Conservation (phyloP, 2,888 invertebrate species). For the Mythimna albipuncta region DNA sequence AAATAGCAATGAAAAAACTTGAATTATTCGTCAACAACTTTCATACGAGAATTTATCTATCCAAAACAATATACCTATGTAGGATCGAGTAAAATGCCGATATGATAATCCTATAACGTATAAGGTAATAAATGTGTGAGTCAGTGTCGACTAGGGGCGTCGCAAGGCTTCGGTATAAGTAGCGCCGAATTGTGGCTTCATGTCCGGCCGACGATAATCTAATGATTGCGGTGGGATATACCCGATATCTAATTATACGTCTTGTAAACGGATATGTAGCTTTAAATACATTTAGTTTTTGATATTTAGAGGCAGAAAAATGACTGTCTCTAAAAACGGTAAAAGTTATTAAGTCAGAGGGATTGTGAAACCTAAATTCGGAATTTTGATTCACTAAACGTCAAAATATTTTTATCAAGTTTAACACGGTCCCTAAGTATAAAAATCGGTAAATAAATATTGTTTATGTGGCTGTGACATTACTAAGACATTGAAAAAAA, state of each 20-base stretch:
- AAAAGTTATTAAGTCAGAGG: neutral
- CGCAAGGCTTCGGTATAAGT: slow-evolving; percentile 85
- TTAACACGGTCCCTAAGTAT: neutral
- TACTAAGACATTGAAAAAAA: neutral
- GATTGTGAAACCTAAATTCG: neutral
- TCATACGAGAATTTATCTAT: slow-evolving; percentile 2
- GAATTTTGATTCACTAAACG: neutral
- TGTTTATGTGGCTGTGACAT: neutral
- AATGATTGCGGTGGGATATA: slow-evolving; percentile 64
- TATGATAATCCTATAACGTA: slow-evolving; percentile 66
- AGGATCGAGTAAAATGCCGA: slow-evolving; percentile 45
- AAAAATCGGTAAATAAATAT: neutral
- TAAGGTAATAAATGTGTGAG: slow-evolving; percentile 73
- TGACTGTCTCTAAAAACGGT: slow-evolving; percentile 26
- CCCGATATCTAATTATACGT: slow-evolving; percentile 61
- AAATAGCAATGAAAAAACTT: neutral
- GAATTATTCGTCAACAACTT: neutral
- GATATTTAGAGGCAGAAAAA: slow-evolving; percentile 32
- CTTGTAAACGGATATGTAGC: slow-evolving; percentile 62
- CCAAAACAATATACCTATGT: slow-evolving; percentile 19
- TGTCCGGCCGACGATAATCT: slow-evolving; percentile 72
- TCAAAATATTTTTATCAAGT: neutral
- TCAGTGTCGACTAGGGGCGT: slow-evolving; percentile 76
- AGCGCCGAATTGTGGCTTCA: slow-evolving; percentile 85
- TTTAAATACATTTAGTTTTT: slow-evolving; percentile 50